phyloP scores from a whole-genome alignment of 1,140 invertebrate species.

The Brachionus rubens region DNA sequence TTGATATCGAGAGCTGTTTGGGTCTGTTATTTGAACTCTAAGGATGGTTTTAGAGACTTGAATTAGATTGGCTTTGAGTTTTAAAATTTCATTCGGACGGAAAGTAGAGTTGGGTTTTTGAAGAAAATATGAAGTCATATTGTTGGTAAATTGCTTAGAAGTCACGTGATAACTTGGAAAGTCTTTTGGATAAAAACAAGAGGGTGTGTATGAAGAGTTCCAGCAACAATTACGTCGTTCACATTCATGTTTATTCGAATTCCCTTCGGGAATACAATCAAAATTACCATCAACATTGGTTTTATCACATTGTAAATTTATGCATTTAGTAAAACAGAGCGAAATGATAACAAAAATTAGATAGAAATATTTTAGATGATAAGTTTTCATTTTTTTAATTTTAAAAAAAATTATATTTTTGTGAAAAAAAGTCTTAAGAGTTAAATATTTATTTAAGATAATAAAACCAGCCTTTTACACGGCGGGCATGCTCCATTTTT shows the following conservation, averaged over 20 bases:
- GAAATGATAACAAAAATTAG: no score
- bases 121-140: background rate
- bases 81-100: slow-evolving; percentile 12
- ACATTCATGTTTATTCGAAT: slow-evolving; percentile 31
- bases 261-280: slow-evolving; percentile 50
- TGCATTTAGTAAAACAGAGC: no score
- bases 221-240: slow-evolving; percentile 46
- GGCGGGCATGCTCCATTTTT: no score
- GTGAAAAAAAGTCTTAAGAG: no score
- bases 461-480: no score
- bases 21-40: slow-evolving; percentile 52
- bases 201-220: slow-evolving; percentile 31
- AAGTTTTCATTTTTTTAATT: no score
- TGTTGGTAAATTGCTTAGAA: background rate
- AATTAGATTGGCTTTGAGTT: background rate
- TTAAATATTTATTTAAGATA: no score
- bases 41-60: background rate
- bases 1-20: slow-evolving; percentile 54
- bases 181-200: slow-evolving; percentile 47
- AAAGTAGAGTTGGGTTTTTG: slow-evolving; percentile 20
- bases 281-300: slow-evolving; percentile 45
- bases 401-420: no score
- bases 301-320: slow-evolving; percentile 38
- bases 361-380: no score
- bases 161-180: slow-evolving; percentile 40